These are phyloP conservation scores for Cephus runcator DNA, from an alignment of 2,888 invertebrate species.

Conservation along the genomic window DNA sequence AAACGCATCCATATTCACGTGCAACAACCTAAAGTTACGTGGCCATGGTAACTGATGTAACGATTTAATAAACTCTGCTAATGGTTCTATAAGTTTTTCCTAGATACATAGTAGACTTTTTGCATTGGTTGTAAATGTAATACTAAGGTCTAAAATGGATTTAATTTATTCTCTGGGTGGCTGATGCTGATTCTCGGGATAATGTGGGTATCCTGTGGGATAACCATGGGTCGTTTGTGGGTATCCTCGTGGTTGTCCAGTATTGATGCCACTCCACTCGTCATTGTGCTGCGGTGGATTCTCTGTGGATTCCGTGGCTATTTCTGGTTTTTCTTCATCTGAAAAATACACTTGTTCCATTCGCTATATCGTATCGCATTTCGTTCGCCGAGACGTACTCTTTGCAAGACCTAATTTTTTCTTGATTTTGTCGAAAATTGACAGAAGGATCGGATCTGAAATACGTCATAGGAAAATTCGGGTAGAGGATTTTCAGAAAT, in stretches of 20 bases:
- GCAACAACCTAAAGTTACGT: not conserved
- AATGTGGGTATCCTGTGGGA: slow-evolving; percentile 1
- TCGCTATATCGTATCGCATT: not conserved
- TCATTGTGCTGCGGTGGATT: not conserved
- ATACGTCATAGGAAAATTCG: not conserved
- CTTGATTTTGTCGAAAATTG: not conserved
- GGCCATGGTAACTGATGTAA: not conserved
- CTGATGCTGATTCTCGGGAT: not conserved
- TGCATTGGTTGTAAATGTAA: not conserved
- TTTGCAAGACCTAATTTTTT: not conserved
- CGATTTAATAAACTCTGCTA: not conserved
- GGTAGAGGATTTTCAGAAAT: not conserved
- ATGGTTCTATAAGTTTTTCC: not conserved
- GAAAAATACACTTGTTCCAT: not conserved
- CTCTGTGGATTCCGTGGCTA: not conserved
- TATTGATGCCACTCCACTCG: not conserved
- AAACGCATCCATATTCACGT: not conserved
- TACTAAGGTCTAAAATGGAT: not conserved
- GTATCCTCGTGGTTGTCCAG: not conserved
- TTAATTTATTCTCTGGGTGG: not conserved
- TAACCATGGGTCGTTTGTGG: not conserved
- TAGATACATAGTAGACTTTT: not conserved
- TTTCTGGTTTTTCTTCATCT: not conserved
- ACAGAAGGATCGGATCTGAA: not conserved
- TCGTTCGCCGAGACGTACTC: not conserved